phyloP scores from a whole-genome alignment of 2,113 vertebrate species.

The Heteronetta atricapilla region DNA sequence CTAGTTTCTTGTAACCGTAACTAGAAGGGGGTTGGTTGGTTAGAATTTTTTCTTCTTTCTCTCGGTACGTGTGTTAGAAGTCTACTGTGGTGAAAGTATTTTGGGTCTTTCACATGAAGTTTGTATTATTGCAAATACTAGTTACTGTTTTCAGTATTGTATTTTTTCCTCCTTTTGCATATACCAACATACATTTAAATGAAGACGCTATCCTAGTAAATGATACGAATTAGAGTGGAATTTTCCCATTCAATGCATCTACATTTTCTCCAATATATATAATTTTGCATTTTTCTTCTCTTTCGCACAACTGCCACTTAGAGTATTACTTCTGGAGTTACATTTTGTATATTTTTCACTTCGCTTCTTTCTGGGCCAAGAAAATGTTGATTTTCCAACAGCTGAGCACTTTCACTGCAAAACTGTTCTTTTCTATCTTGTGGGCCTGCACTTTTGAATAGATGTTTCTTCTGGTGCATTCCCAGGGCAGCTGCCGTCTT shows the following conservation, averaged over 20 bases:
- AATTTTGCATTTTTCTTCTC: not conserved
- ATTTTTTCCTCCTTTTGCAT: slow-evolving; percentile 50
- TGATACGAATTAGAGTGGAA: not conserved
- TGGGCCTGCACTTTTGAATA: slow-evolving; percentile 76
- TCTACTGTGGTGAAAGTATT: slow-evolving; percentile 53
- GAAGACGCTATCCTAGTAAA: slow-evolving; percentile 42
- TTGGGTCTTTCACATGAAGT: slow-evolving; percentile 48
- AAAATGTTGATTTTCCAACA: slow-evolving; percentile 56
- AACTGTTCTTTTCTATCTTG: slow-evolving; percentile 63
- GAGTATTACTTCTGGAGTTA: slow-evolving; percentile 48
- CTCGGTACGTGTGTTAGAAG: not conserved
- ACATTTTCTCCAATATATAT: not conserved
- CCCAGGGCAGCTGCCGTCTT: slow-evolving; percentile 86
- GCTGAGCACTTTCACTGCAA: slow-evolving; percentile 51
- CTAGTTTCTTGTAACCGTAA: slow-evolving; percentile 20
- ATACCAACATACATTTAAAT: slow-evolving; percentile 20
- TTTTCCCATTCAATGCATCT: slow-evolving; percentile 28
- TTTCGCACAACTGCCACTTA: slow-evolving; percentile 45
- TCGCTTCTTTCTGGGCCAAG: slow-evolving; percentile 53
- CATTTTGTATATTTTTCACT: slow-evolving; percentile 52
- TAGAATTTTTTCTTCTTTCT: not conserved
- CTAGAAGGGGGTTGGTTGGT: slow-evolving; percentile 40
- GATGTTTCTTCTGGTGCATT: slow-evolving; percentile 87
- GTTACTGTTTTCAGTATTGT: slow-evolving; percentile 5
- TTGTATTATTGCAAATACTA: slow-evolving; percentile 44